These are phyloP conservation scores for Scaptomyza tumidula DNA, from an alignment of 2,888 invertebrate species.

Conservation along the genomic window DNA sequence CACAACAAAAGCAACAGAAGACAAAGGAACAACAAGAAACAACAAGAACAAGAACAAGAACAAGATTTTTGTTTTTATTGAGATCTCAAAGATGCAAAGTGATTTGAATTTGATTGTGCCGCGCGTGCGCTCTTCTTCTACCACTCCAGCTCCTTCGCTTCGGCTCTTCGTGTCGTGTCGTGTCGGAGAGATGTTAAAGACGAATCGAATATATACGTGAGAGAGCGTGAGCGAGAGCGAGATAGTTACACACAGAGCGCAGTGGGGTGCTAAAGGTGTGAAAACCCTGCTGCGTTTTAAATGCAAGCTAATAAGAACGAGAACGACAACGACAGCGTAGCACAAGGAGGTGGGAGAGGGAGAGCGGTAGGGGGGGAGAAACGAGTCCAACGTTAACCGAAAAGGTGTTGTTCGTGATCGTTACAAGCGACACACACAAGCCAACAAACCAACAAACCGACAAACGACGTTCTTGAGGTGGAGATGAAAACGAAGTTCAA, in stretches of 20 bases:
- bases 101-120: conserved; percentile 80
- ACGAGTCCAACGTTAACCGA: conserved; percentile 27
- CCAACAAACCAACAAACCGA: conserved; percentile 19
- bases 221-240: not conserved
- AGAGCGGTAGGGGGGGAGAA: conserved; percentile 1
- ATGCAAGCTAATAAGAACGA: conserved; percentile 82
- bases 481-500: conserved; percentile 12
- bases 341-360: too few species aligned
- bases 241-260: conserved; percentile 41
- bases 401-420: conserved; percentile 42
- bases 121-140: conserved; percentile 63
- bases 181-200: conserved; percentile 31
- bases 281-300: conserved; percentile 84
- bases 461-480: conserved; percentile 20
- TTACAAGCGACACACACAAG: conserved; percentile 38
- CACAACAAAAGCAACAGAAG: conserved; percentile 29
- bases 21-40: conserved; percentile 27
- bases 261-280: conserved; percentile 84
- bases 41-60: conserved; percentile 16
- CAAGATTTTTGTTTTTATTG: conserved; percentile 76
- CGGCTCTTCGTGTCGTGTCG: not conserved
- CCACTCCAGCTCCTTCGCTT: conserved; percentile 5
- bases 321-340: conserved; percentile 5
- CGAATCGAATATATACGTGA: not conserved
- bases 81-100: conserved; percentile 83